A percentile compares a stretch with the other conserved stretches of the same genome.
Evolutionary conservation across 2,888 invertebrate species (phyloP).

Genomic region (Macrosoma leucophasiata): DNA sequence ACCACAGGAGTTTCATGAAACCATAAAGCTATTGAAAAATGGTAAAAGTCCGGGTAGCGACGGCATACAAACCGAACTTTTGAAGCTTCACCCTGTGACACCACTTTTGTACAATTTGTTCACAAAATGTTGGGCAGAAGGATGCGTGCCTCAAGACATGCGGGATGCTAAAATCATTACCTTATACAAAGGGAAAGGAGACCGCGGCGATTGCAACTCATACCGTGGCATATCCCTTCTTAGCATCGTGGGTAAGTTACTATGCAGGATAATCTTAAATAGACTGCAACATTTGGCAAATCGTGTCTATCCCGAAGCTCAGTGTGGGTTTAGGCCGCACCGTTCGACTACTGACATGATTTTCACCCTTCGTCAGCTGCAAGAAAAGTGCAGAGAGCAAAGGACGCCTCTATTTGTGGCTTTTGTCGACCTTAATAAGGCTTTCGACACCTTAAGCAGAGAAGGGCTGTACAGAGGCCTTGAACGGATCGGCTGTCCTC

Average conservation of each 20-base stretch:
- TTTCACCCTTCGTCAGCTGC: slow-evolving; percentile 4
- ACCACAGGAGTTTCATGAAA: background rate
- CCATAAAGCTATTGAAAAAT: slow-evolving; percentile 3
- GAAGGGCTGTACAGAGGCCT: slow-evolving; percentile 1
- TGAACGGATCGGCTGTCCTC: slow-evolving; percentile 2
- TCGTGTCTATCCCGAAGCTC: background rate
- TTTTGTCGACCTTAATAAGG: slow-evolving; percentile 9
- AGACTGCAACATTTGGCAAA: no score
- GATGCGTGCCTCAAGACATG: slow-evolving; percentile 4
- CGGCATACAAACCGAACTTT: slow-evolving; percentile 5
- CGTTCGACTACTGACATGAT: background rate
- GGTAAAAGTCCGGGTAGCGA: slow-evolving; percentile 8
- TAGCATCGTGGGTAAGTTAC: background rate
- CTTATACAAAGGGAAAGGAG: slow-evolving; percentile 4
- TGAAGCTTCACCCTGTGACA: no score
- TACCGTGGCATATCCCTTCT: slow-evolving; percentile 4
- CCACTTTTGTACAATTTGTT: slow-evolving; percentile 4
- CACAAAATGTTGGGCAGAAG: background rate
- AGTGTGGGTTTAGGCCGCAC: background rate
- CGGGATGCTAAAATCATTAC: slow-evolving; percentile 4
- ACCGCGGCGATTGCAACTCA: slow-evolving; percentile 7
- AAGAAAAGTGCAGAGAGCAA: slow-evolving; percentile 6
- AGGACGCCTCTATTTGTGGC: slow-evolving; percentile 1
- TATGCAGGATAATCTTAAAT: background rate
- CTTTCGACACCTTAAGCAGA: slow-evolving; percentile 6